Percentiles rank a stretch among this genome's conserved stretches.
Evolutionary conservation across 2,888 invertebrate genomes (phyloP).

Genomic region (Nebria brevicollis): DNA sequence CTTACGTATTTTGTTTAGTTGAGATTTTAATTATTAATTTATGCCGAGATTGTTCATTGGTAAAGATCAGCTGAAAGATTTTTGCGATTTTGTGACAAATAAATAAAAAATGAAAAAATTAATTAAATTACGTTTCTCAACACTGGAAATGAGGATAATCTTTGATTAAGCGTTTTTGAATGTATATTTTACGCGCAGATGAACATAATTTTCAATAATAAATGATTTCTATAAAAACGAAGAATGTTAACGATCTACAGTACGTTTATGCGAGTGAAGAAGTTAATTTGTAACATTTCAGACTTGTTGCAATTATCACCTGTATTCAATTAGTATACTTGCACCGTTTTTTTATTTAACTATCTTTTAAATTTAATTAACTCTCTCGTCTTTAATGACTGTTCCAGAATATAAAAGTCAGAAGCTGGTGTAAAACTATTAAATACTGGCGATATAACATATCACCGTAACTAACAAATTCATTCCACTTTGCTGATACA

Average conservation of each 20-base stretch:
- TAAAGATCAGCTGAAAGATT: no score
- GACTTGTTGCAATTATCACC: constrained; percentile 13
- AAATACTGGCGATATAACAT: constrained; percentile 10
- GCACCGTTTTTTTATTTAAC: constrained; percentile 8
- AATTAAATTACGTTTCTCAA: no score
- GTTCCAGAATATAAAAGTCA: constrained; percentile 13
- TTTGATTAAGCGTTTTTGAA: neutral
- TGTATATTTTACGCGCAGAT: neutral
- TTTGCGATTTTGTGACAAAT: no score
- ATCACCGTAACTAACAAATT: constrained; percentile 18
- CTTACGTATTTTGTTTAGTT: no score
- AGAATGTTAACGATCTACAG: neutral
- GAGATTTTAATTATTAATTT: no score
- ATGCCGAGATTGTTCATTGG: no score
- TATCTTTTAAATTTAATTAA: constrained; percentile 18
- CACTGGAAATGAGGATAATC: no score
- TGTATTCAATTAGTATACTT: constrained; percentile 10
- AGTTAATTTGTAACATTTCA: constrained; percentile 19
- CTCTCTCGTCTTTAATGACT: constrained; percentile 10
- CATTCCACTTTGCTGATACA: constrained; percentile 5
- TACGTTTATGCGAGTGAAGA: neutral
- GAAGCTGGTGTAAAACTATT: constrained; percentile 16
- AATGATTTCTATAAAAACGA: neutral
- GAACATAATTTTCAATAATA: neutral
- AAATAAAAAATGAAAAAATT: no score